Percentiles rank a stretch among this genome's conserved stretches.
phyloP scores from a whole-genome alignment of 2,888 invertebrate genomes.

The Lasioglossum leucozonium region DNA sequence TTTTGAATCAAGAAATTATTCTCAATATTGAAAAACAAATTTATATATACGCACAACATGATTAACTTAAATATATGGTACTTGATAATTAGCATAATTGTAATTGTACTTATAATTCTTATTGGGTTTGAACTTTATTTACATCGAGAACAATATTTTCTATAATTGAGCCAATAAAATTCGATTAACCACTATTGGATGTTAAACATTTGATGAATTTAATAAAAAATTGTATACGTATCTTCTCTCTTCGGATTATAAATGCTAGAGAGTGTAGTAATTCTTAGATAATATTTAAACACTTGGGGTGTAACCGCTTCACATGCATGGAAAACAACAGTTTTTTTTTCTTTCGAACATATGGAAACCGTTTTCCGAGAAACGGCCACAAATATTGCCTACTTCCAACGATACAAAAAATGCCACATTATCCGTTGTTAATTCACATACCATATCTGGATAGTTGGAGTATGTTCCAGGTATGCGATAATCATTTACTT shows the following conservation, averaged over 20 bases:
- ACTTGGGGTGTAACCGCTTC: constrained; percentile 61
- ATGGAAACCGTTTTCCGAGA: constrained; percentile 92
- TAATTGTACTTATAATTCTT: constrained; percentile 67
- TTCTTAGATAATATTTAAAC: constrained; percentile 64
- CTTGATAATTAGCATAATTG: constrained; percentile 41
- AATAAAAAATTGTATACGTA: background rate
- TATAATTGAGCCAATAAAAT: constrained; percentile 41
- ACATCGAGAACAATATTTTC: constrained; percentile 78
- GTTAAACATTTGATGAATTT: constrained; percentile 14
- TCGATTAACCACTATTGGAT: background rate
- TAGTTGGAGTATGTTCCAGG: constrained; percentile 69
- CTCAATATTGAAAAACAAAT: constrained; percentile 18
- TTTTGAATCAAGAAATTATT: background rate
- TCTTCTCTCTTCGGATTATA: constrained; percentile 54
- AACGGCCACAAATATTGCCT: constrained; percentile 86
- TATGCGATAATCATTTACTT: constrained; percentile 55
- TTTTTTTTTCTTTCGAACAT: constrained; percentile 79
- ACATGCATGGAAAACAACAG: constrained; percentile 75
- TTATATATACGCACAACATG: constrained; percentile 35
- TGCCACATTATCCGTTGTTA: constrained; percentile 86
- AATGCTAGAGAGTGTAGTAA: constrained; percentile 75
- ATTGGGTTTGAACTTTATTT: constrained; percentile 77
- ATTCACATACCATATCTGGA: constrained; percentile 79
- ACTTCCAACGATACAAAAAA: constrained; percentile 90
- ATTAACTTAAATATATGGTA: constrained; percentile 38